A percentile compares a stretch with the other conserved stretches of the same genome.
Evolutionary conservation across 30 jellyfish, hydroid and myxozoan genomes (phyloP).

Genomic region (Cassiopea andromeda): DNA sequence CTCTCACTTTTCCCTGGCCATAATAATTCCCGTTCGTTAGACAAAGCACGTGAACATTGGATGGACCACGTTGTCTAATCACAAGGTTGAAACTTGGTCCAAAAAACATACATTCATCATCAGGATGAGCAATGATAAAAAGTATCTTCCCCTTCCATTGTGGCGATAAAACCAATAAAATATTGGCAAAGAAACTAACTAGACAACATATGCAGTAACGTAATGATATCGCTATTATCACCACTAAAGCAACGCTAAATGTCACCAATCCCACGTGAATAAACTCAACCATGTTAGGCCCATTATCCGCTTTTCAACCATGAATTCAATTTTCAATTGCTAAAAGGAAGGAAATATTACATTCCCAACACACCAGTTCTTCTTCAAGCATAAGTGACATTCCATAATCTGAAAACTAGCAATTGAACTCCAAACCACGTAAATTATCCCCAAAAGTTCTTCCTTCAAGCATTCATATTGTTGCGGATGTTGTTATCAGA

Average conservation of each 20-base stretch:
- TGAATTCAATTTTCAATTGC: too few relatives aligned
- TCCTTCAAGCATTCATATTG: not conserved
- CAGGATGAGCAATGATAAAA: constrained; percentile 92
- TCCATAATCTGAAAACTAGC: too few relatives aligned
- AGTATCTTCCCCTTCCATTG: constrained; percentile 51
- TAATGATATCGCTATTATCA: not conserved
- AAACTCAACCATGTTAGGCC: not conserved
- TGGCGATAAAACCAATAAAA: not conserved
- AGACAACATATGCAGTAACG: not conserved
- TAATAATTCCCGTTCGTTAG: constrained; percentile 80
- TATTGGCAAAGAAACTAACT: not conserved
- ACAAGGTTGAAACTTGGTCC: constrained; percentile 63
- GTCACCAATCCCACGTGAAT: not conserved
- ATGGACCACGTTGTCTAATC: constrained; percentile 9
- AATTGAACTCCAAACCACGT: too few relatives aligned
- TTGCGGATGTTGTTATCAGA: not conserved
- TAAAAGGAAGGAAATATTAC: too few relatives aligned
- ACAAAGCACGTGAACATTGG: constrained; percentile 59
- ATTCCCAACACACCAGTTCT: too few relatives aligned
- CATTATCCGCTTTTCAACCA: not conserved
- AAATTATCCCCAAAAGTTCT: too few relatives aligned
- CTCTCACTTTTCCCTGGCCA: constrained; percentile 71
- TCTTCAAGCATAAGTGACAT: too few relatives aligned
- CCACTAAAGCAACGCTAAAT: not conserved
- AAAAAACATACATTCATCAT: constrained; percentile 94